These are phyloP conservation scores for Heliocidaris tuberculata DNA, from an alignment of 35 echinoderm and acorn worm genomes.

Conservation along the genomic window DNA sequence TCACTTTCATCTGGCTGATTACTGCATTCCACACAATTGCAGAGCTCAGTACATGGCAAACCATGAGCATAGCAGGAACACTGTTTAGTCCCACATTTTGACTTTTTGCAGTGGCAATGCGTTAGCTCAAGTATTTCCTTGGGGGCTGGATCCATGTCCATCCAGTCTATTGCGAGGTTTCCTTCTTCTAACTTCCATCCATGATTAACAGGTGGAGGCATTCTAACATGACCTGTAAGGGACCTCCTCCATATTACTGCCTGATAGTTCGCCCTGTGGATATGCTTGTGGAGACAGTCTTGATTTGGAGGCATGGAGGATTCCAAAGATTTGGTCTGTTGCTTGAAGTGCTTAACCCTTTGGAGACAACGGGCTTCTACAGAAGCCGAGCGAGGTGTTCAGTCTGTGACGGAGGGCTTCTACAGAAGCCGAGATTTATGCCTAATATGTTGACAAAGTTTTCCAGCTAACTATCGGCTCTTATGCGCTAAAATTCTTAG, in stretches of 20 bases:
- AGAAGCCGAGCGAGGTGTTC: too few relatives aligned
- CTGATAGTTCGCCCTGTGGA: constrained; percentile 43
- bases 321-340: constrained; percentile 35
- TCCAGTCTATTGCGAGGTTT: constrained; percentile 70
- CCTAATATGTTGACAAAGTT: too few relatives aligned
- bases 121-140: constrained; percentile 58
- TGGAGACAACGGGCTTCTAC: too few relatives aligned
- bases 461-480: too few relatives aligned
- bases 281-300: constrained; percentile 28
- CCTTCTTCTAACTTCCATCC: constrained; percentile 29
- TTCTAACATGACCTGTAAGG: not conserved
- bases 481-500: too few relatives aligned
- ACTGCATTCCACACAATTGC: constrained; percentile 44
- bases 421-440: too few relatives aligned
- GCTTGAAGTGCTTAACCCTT: constrained; percentile 8
- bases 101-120: constrained; percentile 61
- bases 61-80: constrained; percentile 43
- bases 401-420: too few relatives aligned
- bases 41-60: constrained; percentile 65
- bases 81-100: constrained; percentile 36
- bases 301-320: constrained; percentile 47
- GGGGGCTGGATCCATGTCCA: constrained; percentile 52
- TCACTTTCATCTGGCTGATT: not conserved
- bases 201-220: not conserved
- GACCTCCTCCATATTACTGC: not conserved